Base-by-base conservation (phyloP, 2,888 invertebrate species). In the Rhingia rostrata region DNA sequence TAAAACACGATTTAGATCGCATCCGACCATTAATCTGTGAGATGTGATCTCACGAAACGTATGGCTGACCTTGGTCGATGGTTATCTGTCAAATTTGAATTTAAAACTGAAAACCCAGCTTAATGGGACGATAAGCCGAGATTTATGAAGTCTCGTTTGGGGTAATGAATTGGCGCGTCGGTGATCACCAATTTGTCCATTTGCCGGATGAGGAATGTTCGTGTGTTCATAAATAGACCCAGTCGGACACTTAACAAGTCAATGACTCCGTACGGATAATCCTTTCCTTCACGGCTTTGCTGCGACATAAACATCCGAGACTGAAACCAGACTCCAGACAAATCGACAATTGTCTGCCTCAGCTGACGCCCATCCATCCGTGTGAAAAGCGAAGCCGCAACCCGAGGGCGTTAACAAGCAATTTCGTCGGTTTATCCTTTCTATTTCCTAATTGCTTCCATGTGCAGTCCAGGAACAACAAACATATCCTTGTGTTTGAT, bases 351-450 rank as follows among this genome's bases (percentile, higher is more conserved):
- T 12, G 35, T 69, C 61, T 45, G 37, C n/a, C 43, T 82, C 78
- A 82, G 78, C 72, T 82, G 78, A 33, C 67, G 22, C 7, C 51
- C n/a, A 53, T 22, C 51, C 61, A 12, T 45, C 37, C 49, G 56
- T 67, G 37, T 63, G 63, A 63, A 51, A 64, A 63, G 37, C 30
- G 61, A 67, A 64, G 39, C 22, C 33, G 6, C 12, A 64, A 10
- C 30, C 32, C 49, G 61, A 58, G 32, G 82, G 82, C 82, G 82
- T 67, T 63, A 39, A 72, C 63, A 32, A 78, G 33, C 39, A 83
- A 83, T 77, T 73, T 78, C 37, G 63, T 64, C 33, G 67, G 56
- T 73, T n/a, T 67, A 78, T 63, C 78, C 78, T 83, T 83, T 67
- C 73, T 35, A 30, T 7, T 73, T 73, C 63, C 78, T 83, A 83